Base-by-base conservation (phyloP, 2,113 vertebrate species). In the Jaculus jaculus region DNA sequence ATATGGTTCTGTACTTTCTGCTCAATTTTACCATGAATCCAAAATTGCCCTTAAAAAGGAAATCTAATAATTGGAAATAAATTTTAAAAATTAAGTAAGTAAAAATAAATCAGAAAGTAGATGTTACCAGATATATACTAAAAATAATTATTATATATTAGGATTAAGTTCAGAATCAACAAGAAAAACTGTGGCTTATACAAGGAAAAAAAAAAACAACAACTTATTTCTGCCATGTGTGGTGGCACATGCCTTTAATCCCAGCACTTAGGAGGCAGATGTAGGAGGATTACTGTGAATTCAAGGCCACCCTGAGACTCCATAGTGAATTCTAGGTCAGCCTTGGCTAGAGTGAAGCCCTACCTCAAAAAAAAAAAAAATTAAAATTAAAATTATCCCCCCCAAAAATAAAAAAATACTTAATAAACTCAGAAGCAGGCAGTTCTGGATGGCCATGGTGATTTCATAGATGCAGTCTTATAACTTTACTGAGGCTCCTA, bases 181-280 rank as follows among this genome's bases (percentile, higher is more conserved):
- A 81, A 68, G 34, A 81, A 73, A 73, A 74, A 20, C n/a, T 16
- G 18, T 66, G 34, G 15, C 32, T 82, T 83, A 51, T 15, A 82
- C 37, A 92, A 91, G n/a, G 87, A 66, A 92, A 61, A 2, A 91
- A 26, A 51, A n/a, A n/a, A n/a, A n/a, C n/a, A n/a, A n/a, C n/a
- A n/a, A 65, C 77, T 92, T 82, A 24, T 87, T 42, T 71, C 47
- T 73, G 42, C 8, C 21, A 8, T 15, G 2, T 75, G n/a, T n/a
- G n/a, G n/a, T n/a, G n/a, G n/a, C n/a, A n/a, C n/a, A n/a, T n/a
- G n/a, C n/a, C n/a, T n/a, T n/a, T n/a, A n/a, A n/a, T n/a, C n/a
- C n/a, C n/a, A n/a, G n/a, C n/a, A n/a, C n/a, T n/a, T n/a, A n/a
- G n/a, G n/a, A n/a, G n/a, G n/a, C n/a, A n/a, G n/a, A n/a, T n/a